Percentiles rank a stretch among this genome's conserved stretches.
These are phyloP conservation scores for Phthorimaea operculella DNA, from an alignment of 1,140 invertebrate species.

Conservation along the genomic window DNA sequence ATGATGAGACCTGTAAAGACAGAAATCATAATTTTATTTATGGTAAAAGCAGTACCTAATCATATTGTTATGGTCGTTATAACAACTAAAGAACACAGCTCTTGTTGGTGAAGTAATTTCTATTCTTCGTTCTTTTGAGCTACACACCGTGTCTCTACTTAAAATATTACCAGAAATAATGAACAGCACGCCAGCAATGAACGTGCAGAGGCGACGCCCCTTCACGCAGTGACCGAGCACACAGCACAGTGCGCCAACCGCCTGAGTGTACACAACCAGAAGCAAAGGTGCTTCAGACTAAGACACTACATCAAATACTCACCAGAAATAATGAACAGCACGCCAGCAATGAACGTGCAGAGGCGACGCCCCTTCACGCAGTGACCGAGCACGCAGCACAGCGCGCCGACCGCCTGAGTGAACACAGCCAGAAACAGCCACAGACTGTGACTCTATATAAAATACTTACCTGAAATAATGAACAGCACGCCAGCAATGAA, in stretches of 20 bases:
- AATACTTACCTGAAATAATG: slow-evolving; percentile 72
- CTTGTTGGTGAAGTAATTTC: too few species aligned
- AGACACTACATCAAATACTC: slow-evolving; percentile 10
- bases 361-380: slow-evolving; percentile 71
- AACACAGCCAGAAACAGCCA: slow-evolving; percentile 74
- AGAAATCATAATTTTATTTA: background rate
- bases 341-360: slow-evolving; percentile 77
- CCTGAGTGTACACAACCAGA: slow-evolving; percentile 72
- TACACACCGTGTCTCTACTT: too few species aligned
- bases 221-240: slow-evolving; percentile 73
- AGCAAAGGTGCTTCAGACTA: slow-evolving; percentile 68
- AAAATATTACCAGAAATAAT: slow-evolving; percentile 73
- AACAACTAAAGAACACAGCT: too few species aligned
- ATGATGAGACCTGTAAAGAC: slow-evolving; percentile 80
- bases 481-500: slow-evolving; percentile 79
- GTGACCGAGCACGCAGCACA: slow-evolving; percentile 75
- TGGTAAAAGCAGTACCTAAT: too few species aligned
- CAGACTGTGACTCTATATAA: background rate
- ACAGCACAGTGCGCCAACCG: slow-evolving; percentile 74
- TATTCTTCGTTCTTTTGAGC: too few species aligned
- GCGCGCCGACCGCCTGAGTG: slow-evolving; percentile 72
- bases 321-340: slow-evolving; percentile 78
- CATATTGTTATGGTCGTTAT: too few species aligned
- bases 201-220: slow-evolving; percentile 72
- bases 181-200: slow-evolving; percentile 77